Evolutionary conservation across 2,113 vertebrate genomes (phyloP).

Genomic region (Chauna torquata): DNA sequence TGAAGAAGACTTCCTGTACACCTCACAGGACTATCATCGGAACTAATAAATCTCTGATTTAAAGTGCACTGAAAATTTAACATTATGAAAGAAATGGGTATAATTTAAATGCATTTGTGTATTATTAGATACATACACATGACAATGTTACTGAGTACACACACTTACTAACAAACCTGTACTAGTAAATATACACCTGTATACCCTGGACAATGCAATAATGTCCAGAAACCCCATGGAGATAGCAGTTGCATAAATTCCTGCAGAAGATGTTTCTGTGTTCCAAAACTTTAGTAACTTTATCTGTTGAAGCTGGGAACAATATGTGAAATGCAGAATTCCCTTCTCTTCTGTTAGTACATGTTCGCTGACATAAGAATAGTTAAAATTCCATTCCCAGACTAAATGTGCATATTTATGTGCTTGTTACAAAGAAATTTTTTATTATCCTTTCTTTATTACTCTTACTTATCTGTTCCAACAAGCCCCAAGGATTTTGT

Average conservation of each 20-base stretch:
- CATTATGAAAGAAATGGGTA: neutral
- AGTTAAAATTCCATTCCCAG: neutral
- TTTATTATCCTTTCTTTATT: neutral
- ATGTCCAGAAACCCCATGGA: neutral
- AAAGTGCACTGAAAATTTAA: neutral
- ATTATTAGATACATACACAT: neutral
- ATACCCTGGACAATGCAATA: neutral
- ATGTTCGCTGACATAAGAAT: neutral
- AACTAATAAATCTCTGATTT: neutral
- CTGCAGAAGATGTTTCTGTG: neutral
- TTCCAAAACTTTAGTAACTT: neutral
- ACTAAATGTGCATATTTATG: neutral
- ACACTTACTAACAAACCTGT: neutral
- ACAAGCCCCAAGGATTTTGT: neutral
- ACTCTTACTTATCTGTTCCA: neutral
- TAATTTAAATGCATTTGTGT: neutral
- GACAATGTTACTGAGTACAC: neutral
- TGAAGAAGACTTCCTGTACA: neutral
- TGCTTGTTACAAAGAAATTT: neutral
- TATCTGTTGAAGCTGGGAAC: neutral
- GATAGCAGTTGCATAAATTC: neutral
- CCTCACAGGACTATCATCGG: neutral
- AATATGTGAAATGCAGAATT: neutral
- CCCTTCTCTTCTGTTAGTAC: neutral
- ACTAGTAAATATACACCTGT: neutral